Evolutionary conservation across 1,140 invertebrate species (phyloP).

Genomic region (Leptopilina boulardi): DNA sequence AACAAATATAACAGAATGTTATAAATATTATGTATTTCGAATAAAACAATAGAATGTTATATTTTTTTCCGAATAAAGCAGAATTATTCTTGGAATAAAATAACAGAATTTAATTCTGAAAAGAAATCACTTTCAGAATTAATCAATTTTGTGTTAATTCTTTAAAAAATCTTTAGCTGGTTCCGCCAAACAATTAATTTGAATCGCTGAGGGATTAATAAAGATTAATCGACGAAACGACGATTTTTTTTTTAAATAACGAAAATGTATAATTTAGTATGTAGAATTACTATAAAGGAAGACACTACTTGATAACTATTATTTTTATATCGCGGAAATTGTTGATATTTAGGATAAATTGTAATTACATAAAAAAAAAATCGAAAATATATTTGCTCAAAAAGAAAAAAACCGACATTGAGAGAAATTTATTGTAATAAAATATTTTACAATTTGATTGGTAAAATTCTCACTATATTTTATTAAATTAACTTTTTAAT

Average conservation of each 20-base stretch:
- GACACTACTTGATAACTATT: conserved; percentile 18
- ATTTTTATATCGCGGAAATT: conserved; percentile 12
- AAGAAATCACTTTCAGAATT: conserved; percentile 7
- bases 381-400: conserved; percentile 15
- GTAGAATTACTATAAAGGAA: conserved; percentile 55
- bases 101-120: not conserved
- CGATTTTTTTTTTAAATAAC: not conserved
- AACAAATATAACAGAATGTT: not conserved
- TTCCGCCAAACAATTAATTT: not conserved
- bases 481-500: no score
- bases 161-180: not conserved
- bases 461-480: no score
- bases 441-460: no score
- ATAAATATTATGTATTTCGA: not conserved
- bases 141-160: not conserved
- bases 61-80: not conserved
- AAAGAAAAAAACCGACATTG: not conserved
- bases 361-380: not conserved
- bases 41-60: no score
- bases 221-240: not conserved
- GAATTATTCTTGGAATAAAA: not conserved
- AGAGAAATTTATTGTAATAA: no score
- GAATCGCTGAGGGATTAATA: not conserved
- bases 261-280: conserved; percentile 38
- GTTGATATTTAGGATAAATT: conserved; percentile 18